A percentile compares a stretch with the other conserved stretches of the same genome.
Conservation (phyloP, 1,140 invertebrate genomes). For the Aphaenogaster rudis region DNA sequence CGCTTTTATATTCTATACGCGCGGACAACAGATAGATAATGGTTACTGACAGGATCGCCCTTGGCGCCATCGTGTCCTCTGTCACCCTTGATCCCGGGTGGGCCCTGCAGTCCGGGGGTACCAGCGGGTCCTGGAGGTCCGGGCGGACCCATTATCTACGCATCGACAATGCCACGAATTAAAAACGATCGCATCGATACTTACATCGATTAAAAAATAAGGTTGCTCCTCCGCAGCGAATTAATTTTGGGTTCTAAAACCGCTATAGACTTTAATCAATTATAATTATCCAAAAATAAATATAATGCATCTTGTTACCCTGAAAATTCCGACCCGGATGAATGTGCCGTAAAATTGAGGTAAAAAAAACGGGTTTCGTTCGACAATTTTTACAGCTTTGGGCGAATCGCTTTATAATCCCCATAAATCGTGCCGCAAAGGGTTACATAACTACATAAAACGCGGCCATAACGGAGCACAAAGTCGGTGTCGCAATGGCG, state of each 20-base stretch:
- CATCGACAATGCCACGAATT: background rate
- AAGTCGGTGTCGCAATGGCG: slow-evolving; percentile 25
- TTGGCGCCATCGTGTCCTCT: slow-evolving; percentile 94
- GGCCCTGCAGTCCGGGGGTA: slow-evolving; percentile 91
- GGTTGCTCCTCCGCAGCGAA: background rate
- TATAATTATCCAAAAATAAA: background rate
- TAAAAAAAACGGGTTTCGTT: background rate
- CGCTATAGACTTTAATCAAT: background rate
- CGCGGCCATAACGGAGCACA: background rate
- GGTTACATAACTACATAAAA: slow-evolving; percentile 45
- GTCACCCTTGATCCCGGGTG: slow-evolving; percentile 96
- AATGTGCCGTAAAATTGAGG: slow-evolving; percentile 22
- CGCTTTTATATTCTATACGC: slow-evolving; percentile 11
- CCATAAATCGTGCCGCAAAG: slow-evolving; percentile 44
- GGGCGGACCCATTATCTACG: slow-evolving; percentile 92
- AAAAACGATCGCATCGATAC: background rate
- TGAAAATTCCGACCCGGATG: background rate
- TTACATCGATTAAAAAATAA: background rate
- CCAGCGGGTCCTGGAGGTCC: slow-evolving; percentile 94
- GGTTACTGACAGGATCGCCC: slow-evolving; percentile 93
- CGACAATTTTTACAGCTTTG: slow-evolving; percentile 37
- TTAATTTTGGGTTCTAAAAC: background rate
- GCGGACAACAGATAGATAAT: slow-evolving; percentile 47
- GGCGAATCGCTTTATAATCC: slow-evolving; percentile 45
- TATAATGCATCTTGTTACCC: background rate